Evolutionary conservation across 2,797 vertebrate species (phyloP).

Genomic region (Furcifer pardalis): DNA sequence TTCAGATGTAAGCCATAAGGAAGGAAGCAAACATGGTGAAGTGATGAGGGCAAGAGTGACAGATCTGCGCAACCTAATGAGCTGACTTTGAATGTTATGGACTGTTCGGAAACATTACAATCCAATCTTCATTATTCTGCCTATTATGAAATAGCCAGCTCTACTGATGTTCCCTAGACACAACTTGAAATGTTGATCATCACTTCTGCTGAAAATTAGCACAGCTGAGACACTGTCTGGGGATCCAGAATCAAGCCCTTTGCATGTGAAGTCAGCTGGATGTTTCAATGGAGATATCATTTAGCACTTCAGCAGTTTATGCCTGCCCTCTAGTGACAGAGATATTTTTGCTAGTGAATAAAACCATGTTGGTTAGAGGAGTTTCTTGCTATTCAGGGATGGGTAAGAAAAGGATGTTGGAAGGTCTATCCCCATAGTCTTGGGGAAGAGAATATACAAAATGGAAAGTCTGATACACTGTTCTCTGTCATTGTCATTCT

Average conservation of each 20-base stretch:
- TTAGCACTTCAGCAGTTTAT: constrained; percentile 71
- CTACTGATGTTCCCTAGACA: constrained; percentile 62
- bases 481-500: neutral
- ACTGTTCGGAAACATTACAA: constrained; percentile 11
- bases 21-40: neutral
- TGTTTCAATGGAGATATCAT: constrained; percentile 41
- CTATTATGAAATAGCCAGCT: constrained; percentile 51
- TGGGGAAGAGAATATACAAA: constrained; percentile 19
- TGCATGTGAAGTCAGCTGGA: constrained; percentile 39
- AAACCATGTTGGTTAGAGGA: constrained; percentile 52
- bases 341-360: constrained; percentile 53
- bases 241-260: constrained; percentile 68
- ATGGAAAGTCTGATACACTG: neutral
- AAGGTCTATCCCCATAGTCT: neutral
- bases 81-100: constrained; percentile 21
- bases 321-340: constrained; percentile 83
- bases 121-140: neutral
- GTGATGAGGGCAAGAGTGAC: neutral
- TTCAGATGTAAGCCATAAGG: neutral
- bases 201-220: constrained; percentile 68
- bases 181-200: constrained; percentile 59
- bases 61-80: neutral
- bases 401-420: constrained; percentile 14
- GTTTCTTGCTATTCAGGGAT: constrained; percentile 12
- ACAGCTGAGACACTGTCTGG: constrained; percentile 64